Percentiles rank a stretch among this genome's conserved stretches.
phyloP scores from a whole-genome alignment of 2,113 vertebrate genomes.

The Callipepla squamata region DNA sequence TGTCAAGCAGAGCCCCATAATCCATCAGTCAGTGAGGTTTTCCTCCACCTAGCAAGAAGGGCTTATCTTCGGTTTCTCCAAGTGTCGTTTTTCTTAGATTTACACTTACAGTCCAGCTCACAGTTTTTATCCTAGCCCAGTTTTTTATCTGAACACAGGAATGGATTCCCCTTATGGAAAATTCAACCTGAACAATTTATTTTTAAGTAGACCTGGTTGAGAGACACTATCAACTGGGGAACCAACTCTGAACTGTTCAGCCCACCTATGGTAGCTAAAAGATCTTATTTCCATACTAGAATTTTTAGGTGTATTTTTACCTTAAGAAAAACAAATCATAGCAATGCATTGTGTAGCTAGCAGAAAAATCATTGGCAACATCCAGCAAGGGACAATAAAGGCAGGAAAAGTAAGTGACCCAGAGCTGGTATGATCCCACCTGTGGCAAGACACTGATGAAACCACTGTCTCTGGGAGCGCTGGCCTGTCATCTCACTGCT shows the following conservation, averaged over 20 bases:
- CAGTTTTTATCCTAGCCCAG: not conserved
- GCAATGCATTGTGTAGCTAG: not conserved
- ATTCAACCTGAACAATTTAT: not conserved
- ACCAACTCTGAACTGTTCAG: not conserved
- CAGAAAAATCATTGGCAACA: not conserved
- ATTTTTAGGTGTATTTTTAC: not conserved
- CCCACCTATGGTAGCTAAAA: not conserved
- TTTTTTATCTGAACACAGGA: not conserved
- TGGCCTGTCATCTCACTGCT: rapidly evolving
- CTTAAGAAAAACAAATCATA: not conserved
- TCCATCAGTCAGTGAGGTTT: rapidly evolving
- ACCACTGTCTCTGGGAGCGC: not conserved
- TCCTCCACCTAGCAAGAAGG: not conserved
- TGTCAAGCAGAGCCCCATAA: not conserved
- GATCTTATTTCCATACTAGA: not conserved
- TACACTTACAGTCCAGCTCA: not conserved
- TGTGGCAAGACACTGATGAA: not conserved
- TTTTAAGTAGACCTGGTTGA: not conserved
- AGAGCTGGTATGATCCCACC: not conserved
- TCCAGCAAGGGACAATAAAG: not conserved
- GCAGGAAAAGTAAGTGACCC: not conserved
- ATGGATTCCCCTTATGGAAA: not conserved
- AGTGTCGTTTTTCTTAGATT: not conserved
- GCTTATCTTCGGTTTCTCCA: not conserved
- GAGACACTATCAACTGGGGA: not conserved